A percentile compares a stretch with the other conserved stretches of the same genome.
Evolutionary conservation across 2,113 vertebrate genomes (phyloP).

Genomic region (Tupaia tana): DNA sequence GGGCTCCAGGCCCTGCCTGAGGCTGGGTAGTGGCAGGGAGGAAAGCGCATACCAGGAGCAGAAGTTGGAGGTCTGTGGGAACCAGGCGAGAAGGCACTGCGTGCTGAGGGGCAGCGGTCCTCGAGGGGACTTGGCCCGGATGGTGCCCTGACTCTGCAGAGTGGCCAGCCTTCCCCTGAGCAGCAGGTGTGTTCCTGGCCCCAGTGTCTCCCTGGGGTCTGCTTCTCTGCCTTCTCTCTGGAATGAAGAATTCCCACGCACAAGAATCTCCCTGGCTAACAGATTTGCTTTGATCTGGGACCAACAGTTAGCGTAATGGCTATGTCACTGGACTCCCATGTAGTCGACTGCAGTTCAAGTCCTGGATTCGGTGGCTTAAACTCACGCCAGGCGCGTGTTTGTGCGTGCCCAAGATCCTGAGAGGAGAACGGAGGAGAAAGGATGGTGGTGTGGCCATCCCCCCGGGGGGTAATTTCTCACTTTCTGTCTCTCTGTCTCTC

Average conservation of each 20-base stretch:
- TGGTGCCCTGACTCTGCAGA: neutral
- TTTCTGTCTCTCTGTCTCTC: no score
- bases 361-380: no score
- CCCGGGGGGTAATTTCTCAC: no score
- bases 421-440: no score
- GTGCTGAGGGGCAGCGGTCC: neutral
- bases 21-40: neutral
- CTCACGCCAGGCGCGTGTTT: no score
- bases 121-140: neutral
- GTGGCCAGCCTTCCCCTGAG: neutral
- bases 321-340: no score
- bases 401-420: no score
- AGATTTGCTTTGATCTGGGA: neutral
- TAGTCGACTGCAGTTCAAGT: no score
- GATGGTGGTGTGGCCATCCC: no score
- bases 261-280: neutral
- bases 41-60: rapidly evolving
- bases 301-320: no score
- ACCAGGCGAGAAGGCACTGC: neutral
- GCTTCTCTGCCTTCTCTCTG: neutral
- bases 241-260: neutral
- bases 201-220: neutral
- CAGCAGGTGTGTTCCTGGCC: neutral
- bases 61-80: neutral
- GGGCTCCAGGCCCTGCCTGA: neutral